Conservation (phyloP, 2,888 invertebrate genomes). For the Calameuta pallipes region DNA sequence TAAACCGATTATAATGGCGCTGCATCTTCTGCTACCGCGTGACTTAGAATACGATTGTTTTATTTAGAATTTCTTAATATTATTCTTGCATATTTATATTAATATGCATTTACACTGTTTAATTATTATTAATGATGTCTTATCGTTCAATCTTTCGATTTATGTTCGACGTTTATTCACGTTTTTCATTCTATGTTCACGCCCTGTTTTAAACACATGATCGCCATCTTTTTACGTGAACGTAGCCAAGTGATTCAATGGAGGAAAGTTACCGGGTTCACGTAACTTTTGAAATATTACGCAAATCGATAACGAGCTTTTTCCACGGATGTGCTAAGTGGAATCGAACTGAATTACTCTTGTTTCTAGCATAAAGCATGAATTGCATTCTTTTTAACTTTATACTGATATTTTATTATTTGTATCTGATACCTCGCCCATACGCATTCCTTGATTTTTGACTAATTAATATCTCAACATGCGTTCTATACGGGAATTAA, state of each 20-base stretch:
- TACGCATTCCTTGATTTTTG: not conserved
- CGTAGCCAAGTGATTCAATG: slow-evolving; percentile 20
- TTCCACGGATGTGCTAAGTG: not conserved
- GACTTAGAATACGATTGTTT: slow-evolving; percentile 45
- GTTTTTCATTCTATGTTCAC: slow-evolving; percentile 27
- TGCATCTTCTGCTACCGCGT: slow-evolving; percentile 46
- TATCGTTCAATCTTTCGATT: not conserved
- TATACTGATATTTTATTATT: not conserved
- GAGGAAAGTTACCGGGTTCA: not conserved
- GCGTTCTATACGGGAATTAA: not conserved
- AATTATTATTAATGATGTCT: slow-evolving; percentile 7
- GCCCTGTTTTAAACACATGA: slow-evolving; percentile 36
- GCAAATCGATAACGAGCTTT: not conserved
- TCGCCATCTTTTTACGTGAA: slow-evolving; percentile 17
- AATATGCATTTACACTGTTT: slow-evolving; percentile 1
- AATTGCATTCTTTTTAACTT: not conserved
- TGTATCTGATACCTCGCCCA: not conserved
- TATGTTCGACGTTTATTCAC: not conserved
- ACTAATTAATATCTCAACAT: not conserved
- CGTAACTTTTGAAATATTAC: not conserved
- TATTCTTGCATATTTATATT: slow-evolving; percentile 15
- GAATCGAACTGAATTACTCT: not conserved
- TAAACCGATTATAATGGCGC: slow-evolving; percentile 25
- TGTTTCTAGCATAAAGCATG: not conserved
- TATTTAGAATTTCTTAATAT: slow-evolving; percentile 16